These are phyloP conservation scores for Netelia virgata DNA, from an alignment of 2,888 invertebrate genomes.

Conservation along the genomic window DNA sequence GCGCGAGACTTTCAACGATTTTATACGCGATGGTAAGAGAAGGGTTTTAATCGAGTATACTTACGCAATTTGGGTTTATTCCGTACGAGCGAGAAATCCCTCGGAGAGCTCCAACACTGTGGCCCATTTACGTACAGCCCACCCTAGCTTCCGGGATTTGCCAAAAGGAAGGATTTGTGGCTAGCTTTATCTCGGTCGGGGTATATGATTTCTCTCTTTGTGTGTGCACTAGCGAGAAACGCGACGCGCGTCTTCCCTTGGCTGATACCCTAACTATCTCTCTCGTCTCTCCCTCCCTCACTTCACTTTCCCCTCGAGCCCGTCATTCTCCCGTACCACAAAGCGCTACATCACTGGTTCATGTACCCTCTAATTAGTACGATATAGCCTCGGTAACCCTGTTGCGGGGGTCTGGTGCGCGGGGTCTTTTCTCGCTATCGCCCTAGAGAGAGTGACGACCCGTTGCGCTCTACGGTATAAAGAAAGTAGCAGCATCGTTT, in stretches of 20 bases:
- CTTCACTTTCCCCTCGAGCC: slow-evolving; percentile 4
- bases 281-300: no score
- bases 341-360: slow-evolving; percentile 54
- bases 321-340: slow-evolving; percentile 45
- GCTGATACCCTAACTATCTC: slow-evolving; percentile 14
- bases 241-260: slow-evolving; percentile 2
- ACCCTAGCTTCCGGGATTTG: slow-evolving; percentile 42
- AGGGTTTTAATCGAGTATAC: slow-evolving; percentile 30
- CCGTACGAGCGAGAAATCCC: slow-evolving; percentile 36
- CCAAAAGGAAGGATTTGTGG: slow-evolving; percentile 44
- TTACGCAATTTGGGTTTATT: slow-evolving; percentile 48
- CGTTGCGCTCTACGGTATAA: slow-evolving; percentile 18
- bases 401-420: slow-evolving; percentile 14
- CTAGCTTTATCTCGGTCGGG: slow-evolving; percentile 40
- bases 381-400: background rate
- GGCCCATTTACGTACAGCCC: background rate
- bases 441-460: background rate
- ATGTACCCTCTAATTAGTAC: slow-evolving; percentile 62
- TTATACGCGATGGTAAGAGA: slow-evolving; percentile 1
- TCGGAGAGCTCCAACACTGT: background rate
- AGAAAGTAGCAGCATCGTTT: slow-evolving; percentile 33
- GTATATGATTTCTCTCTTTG: slow-evolving; percentile 34
- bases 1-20: background rate
- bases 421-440: background rate
- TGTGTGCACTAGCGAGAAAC: background rate